These are phyloP conservation scores for Lepetodrilus schrolli DNA, from an alignment of 2,888 invertebrate genomes.

Conservation along the genomic window DNA sequence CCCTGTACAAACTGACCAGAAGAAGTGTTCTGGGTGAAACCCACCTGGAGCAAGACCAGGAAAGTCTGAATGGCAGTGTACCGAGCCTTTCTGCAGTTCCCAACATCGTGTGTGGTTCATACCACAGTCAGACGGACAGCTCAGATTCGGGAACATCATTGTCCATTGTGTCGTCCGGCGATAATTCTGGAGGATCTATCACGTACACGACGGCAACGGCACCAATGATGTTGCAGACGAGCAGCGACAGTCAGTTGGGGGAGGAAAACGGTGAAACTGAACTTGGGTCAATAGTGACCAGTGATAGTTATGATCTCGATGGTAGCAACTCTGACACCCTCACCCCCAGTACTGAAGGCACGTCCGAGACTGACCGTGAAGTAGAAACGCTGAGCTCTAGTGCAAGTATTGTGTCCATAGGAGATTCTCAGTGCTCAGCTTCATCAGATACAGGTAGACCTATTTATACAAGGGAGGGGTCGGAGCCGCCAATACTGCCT, in stretches of 20 bases:
- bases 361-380: slow-evolving; percentile 21
- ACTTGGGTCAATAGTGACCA: neutral
- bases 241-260: slow-evolving; percentile 29
- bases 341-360: neutral
- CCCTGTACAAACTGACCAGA: neutral
- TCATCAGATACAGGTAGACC: neutral
- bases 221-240: neutral
- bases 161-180: slow-evolving; percentile 58
- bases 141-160: slow-evolving; percentile 45
- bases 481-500: slow-evolving; percentile 61
- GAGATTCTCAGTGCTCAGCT: neutral
- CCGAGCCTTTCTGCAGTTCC: slow-evolving; percentile 50
- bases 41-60: slow-evolving; percentile 30
- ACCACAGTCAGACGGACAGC: slow-evolving; percentile 38
- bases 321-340: slow-evolving; percentile 16
- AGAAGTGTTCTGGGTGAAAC: neutral
- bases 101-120: slow-evolving; percentile 51
- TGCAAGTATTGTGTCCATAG: slow-evolving; percentile 10
- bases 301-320: neutral
- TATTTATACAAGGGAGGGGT: neutral
- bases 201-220: slow-evolving; percentile 30
- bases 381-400: neutral
- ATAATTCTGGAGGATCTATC: slow-evolving; percentile 60
- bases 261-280: slow-evolving; percentile 26
- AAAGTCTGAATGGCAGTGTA: slow-evolving; percentile 40